phyloP scores from a whole-genome alignment of 2,113 vertebrate genomes.

The Stegastes partitus region DNA sequence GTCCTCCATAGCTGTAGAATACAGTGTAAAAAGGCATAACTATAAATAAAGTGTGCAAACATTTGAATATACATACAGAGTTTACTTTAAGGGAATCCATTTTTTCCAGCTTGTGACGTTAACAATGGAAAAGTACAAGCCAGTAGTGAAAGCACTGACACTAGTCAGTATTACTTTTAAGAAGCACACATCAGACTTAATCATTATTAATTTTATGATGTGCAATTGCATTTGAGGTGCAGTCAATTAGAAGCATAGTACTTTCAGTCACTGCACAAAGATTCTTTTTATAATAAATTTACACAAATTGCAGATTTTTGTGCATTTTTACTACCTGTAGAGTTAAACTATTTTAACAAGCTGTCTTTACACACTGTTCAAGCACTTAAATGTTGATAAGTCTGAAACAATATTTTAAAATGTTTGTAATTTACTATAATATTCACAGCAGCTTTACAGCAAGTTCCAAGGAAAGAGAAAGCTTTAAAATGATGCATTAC shows the following conservation, averaged over 20 bases:
- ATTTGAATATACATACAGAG: not conserved
- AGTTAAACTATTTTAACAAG: too few species aligned
- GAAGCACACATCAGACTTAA: too few species aligned
- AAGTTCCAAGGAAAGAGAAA: not conserved
- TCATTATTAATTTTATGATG: not conserved
- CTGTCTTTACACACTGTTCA: not conserved
- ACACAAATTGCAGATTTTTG: not conserved
- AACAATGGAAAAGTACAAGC: too few species aligned
- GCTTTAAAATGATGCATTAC: slow-evolving; percentile 11
- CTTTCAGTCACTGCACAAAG: not conserved
- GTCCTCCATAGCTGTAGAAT: not conserved
- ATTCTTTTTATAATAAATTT: not conserved
- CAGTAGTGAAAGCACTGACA: too few species aligned
- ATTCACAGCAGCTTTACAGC: slow-evolving; percentile 2
- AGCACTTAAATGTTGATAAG: not conserved
- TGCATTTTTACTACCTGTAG: too few species aligned
- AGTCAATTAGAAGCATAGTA: not conserved
- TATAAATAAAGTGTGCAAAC: not conserved
- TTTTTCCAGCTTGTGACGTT: not conserved
- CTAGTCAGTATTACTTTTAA: too few species aligned
- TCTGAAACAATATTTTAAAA: not conserved
- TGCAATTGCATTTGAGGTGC: not conserved
- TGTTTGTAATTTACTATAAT: not conserved
- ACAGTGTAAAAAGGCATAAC: not conserved
- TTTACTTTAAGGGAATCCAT: not conserved